Base-by-base conservation (phyloP, 1,140 invertebrate genomes). In the Lasaia peninsularis region DNA sequence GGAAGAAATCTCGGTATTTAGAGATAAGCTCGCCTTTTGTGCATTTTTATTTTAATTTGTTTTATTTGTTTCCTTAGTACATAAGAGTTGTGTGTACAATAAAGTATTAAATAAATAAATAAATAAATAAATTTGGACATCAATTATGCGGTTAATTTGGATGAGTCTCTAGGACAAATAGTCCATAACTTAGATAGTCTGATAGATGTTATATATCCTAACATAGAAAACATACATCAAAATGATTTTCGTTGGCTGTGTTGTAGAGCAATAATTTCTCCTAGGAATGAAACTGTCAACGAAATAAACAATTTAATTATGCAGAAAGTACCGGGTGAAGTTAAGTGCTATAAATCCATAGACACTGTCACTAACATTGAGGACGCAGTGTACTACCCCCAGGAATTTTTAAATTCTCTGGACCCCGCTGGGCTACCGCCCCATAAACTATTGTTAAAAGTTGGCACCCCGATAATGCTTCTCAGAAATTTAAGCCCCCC, bases 401-500 rank as follows among this genome's bases (percentile, higher is more conserved):
- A 31, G 24, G 24, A 51, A 12, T 31, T 51, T 40, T 40, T 10
- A 4, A 40, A 40, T 40, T 40, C 35, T 1, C n/a, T 40, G 0
- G 12, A 40, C 16, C 35, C 67, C 69, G 54, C 63, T 65, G 14
- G 0, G 12, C 10, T 12, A 8, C 67, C 69, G 54, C 63, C 65
- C 12, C 78, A 86, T 54, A 61, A 67, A 51, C 55, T 89, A 6
- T 18, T 58, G 54, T 63, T 87, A 56, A 84, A 85, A 69, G 44
- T 83, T 18, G 78, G 76, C 16, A 55, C 65, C 6, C 63, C 72
- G 10, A 75, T 90, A 21, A 89, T 90, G 33, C 49, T 90, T 34
- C 58, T 90, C 2, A 60, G 72, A 52, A 84, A 83, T 62, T 62
- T 78, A 49, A 77, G 78, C n/a, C n/a, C 74, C 57, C 78, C 86